These are phyloP conservation scores for Conchocele bisecta DNA, from an alignment of 2,888 invertebrate genomes.

Conservation along the genomic window DNA sequence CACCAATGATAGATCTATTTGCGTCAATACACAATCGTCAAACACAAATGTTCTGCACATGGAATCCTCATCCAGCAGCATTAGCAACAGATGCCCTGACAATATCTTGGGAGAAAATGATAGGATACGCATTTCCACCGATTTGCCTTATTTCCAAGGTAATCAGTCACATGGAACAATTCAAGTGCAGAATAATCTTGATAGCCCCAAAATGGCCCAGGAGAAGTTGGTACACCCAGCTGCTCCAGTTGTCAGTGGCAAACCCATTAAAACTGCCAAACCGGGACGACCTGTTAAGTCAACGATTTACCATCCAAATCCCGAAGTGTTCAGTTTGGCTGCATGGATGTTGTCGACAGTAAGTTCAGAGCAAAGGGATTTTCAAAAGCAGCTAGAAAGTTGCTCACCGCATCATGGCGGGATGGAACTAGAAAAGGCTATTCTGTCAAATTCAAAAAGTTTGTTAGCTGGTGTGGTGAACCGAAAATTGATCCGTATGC, in stretches of 20 bases:
- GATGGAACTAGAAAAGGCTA: no score
- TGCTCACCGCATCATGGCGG: no score
- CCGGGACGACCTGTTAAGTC: slow-evolving; percentile 12
- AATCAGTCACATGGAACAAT: slow-evolving; percentile 12
- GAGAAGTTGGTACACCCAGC: slow-evolving; percentile 25
- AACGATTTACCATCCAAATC: slow-evolving; percentile 35
- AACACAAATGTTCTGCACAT: slow-evolving; percentile 29
- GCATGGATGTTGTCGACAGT: slow-evolving; percentile 47
- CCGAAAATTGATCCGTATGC: no score
- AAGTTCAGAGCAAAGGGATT: slow-evolving; percentile 28
- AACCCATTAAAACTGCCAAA: slow-evolving; percentile 27
- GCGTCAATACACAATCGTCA: slow-evolving; percentile 27
- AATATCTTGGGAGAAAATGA: slow-evolving; percentile 38
- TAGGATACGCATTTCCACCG: slow-evolving; percentile 44
- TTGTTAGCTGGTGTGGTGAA: no score
- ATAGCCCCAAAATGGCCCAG: slow-evolving; percentile 39
- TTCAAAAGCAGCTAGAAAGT: slow-evolving; percentile 28
- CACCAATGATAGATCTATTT: slow-evolving; percentile 40
- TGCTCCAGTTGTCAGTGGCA: slow-evolving; percentile 24
- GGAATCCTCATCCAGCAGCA: slow-evolving; percentile 26
- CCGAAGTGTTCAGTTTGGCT: slow-evolving; percentile 33
- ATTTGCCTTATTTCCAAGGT: slow-evolving; percentile 27
- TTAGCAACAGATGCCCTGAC: slow-evolving; percentile 37
- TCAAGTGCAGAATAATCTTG: slow-evolving; percentile 15
- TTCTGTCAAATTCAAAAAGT: no score